Base-by-base conservation (phyloP, 30 jellyfish, hydroid and myxozoan genomes). In the Aurelia coerulea region DNA sequence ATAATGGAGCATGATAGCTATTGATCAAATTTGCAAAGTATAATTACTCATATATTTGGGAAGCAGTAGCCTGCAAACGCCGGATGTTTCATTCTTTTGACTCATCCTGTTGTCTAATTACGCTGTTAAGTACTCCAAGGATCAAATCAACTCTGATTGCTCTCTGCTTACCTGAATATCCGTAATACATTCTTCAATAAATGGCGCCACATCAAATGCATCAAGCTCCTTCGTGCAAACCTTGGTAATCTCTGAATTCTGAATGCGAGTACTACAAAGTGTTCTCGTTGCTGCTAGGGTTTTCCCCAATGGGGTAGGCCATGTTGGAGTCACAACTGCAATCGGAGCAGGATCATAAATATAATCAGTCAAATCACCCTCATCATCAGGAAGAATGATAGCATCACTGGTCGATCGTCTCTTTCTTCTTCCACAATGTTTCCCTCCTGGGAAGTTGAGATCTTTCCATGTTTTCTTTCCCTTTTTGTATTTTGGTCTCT, bases 341-440 rank as follows among this genome's bases (percentile, higher is more conserved):
- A 63, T 51, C 10, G 79, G 81, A 13, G 63, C 71, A 1, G 96
- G 97, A 37, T 79, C 88, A 85, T 78, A 84, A 9, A 34, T 59
- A 51, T 91, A 91, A 34, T 74, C 74, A 13, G 81, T 76, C 18
- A 83, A 52, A 31, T 79, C 79, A 10, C 68, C 88, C 2, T 64
- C 96, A 65, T 91, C 97, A 39, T 90, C 97, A 41, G 97, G 97
- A 5, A 91, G 86, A 37, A 91, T 77, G 50, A 91, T 86, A 9
- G 65, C 93, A 65, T 76, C 96, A 17, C 66, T 53, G 10, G 86
- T 76, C 8, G 93, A 65, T 11, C 97, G 65, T 31, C 96, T 85
- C 68, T 59, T 74, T 15, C 97, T 79, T 46, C 74, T 73, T 1
- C 97, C 97, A 58, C 97, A 91, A 49, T 84, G 88, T 73, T 72